Base-by-base conservation (phyloP, 2,113 vertebrate species). In the Zosterops lateralis region DNA sequence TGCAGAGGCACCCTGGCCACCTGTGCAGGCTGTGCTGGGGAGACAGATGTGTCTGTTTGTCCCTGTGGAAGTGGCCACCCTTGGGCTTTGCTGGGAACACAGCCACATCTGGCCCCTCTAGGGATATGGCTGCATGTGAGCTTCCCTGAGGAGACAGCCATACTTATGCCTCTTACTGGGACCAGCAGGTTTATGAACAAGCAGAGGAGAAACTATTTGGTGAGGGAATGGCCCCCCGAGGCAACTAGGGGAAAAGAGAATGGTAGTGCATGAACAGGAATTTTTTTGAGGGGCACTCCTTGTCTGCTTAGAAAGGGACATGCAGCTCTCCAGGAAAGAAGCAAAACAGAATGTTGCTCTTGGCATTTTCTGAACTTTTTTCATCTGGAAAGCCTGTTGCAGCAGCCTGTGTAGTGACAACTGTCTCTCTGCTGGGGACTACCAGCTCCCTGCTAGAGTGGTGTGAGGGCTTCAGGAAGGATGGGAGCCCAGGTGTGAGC, bases 11-110 rank as follows among this genome's bases (percentile, higher is more conserved):
- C 16, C 19, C 22, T 0, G 15, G 17, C 9, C 1, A 5, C 9
- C 0, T 5, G 4, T 3, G 11, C 24, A 13, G 64, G 54, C 22
- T 10, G 13, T 0, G 0, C 14, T 18, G 34, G 47, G 28, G 48
- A 75, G 6, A 20, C 14, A 29, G 53, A 12, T 5, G 3, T 25
- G 9, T 34, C 11, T 48, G n/a, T 21, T 12, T 17, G 60, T 85
- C 12, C 2, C 31, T 14, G 13, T 19, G 56, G 28, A 73, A 15
- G 7, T 32, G 31, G 48, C 12, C 31, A 5, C 65, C 20, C 1
- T 0, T 11, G 22, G 42, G 5, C 16, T 24, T 65, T 19, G 14
- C 48, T 54, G 40, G 13, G 34, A 22, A 80, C 31, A 47, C 10
- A 25, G 17, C 15, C 36, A 4, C 22, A 10, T 21, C 26, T 77